Percentiles rank a stretch among this genome's conserved stretches.
These are phyloP conservation scores for Neoscelio sp. DNA, from an alignment of 2,888 invertebrate species.

Conservation along the genomic window DNA sequence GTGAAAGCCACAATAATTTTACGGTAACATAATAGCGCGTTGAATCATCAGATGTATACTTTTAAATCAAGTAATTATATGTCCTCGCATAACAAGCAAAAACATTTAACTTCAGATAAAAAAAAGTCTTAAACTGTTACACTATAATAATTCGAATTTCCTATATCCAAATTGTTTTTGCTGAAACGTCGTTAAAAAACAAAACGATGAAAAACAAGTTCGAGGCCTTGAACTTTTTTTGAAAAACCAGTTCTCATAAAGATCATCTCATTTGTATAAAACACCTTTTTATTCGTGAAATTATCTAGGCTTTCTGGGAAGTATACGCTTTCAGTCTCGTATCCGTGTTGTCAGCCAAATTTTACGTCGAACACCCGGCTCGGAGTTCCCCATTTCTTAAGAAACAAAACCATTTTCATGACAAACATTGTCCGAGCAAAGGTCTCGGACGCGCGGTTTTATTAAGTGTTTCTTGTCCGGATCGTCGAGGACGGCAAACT, in stretches of 20 bases:
- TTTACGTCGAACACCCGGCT: slow-evolving; percentile 3
- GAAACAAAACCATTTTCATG: slow-evolving; percentile 45
- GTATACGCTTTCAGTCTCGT: slow-evolving; percentile 9
- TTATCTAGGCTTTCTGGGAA: slow-evolving; percentile 44
- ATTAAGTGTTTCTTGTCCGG: slow-evolving; percentile 54
- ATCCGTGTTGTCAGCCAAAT: slow-evolving; percentile 9
- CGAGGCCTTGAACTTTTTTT: slow-evolving; percentile 58
- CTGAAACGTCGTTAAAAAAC: slow-evolving; percentile 39
- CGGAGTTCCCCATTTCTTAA: slow-evolving; percentile 13
- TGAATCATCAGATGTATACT: too few species aligned
- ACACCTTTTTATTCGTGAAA: slow-evolving; percentile 51
- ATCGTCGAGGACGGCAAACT: slow-evolving; percentile 53
- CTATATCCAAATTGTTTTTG: slow-evolving; percentile 56
- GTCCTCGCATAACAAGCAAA: slow-evolving; percentile 28
- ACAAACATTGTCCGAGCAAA: slow-evolving; percentile 45
- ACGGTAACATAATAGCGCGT: too few species aligned
- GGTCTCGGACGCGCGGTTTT: slow-evolving; percentile 52
- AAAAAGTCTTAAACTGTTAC: not conserved
- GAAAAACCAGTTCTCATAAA: slow-evolving; percentile 59
- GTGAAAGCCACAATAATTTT: too few species aligned
- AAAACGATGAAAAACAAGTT: slow-evolving; percentile 58
- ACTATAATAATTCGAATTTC: slow-evolving; percentile 29
- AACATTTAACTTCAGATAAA: slow-evolving; percentile 11
- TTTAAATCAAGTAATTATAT: slow-evolving; percentile 44
- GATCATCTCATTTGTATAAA: slow-evolving; percentile 59